Evolutionary conservation across 2,797 vertebrate genomes (phyloP).

Genomic region (Phylloscopus collybita): DNA sequence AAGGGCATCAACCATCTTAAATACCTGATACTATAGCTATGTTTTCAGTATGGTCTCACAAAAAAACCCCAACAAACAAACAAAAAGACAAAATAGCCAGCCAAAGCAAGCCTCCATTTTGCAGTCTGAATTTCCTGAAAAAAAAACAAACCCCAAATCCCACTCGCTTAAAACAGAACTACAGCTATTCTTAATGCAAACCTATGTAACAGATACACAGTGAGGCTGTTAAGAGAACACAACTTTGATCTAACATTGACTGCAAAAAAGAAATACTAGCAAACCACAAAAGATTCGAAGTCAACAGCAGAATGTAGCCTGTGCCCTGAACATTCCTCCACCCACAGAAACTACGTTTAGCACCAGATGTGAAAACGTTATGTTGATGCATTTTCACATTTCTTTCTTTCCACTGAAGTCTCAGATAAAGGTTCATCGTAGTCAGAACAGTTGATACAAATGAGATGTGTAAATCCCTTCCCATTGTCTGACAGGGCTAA

Average conservation of each 20-base stretch:
- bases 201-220: not conserved
- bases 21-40: not conserved
- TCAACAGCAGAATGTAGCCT: not conserved
- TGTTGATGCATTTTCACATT: not conserved
- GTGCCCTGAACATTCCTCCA: not conserved
- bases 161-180: not conserved
- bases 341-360: not conserved
- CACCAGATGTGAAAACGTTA: not conserved
- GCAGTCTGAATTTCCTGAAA: not conserved
- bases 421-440: not conserved
- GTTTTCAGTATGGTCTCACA: not conserved
- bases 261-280: not conserved
- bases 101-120: not conserved
- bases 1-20: not conserved
- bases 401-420: not conserved
- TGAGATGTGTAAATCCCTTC: not conserved
- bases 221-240: not conserved
- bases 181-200: not conserved
- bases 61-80: not conserved
- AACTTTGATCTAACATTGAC: not conserved
- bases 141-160: not conserved
- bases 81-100: not conserved
- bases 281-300: not conserved
- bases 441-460: not conserved
- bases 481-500: not conserved